A percentile compares a stretch with the other conserved stretches of the same genome.
phyloP scores from a whole-genome alignment of 2,797 vertebrate genomes.

The Sus cebifrons region DNA sequence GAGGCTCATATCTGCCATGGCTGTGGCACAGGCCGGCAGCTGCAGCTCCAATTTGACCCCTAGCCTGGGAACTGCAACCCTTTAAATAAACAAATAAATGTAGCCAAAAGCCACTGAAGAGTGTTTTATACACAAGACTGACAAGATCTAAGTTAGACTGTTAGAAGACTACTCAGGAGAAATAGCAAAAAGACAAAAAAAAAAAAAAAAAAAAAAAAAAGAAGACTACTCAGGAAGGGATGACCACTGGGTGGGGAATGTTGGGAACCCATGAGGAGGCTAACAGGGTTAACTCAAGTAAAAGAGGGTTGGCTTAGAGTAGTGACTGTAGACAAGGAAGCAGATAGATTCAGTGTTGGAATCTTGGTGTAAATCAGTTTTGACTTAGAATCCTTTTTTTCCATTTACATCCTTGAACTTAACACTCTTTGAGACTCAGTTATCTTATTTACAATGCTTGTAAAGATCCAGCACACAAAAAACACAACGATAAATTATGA shows the following conservation, averaged over 20 bases:
- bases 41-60: no score
- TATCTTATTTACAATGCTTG: slow-evolving; percentile 56
- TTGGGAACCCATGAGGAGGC: neutral
- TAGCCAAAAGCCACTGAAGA: slow-evolving; percentile 1
- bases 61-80: no score
- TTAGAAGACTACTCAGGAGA: neutral
- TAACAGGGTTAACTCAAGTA: neutral
- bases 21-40: no score
- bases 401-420: neutral
- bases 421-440: neutral
- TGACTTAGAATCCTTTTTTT: neutral
- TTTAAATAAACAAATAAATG: no score
- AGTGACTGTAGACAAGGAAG: neutral
- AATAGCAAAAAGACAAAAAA: no score
- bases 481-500: slow-evolving; percentile 60
- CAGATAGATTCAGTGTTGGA: neutral
- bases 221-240: neutral
- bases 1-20: no score
- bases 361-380: neutral
- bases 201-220: no score
- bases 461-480: slow-evolving; percentile 29
- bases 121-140: slow-evolving; percentile 31
- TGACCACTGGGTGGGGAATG: neutral
- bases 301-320: neutral
- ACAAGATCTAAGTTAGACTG: neutral